phyloP scores from a whole-genome alignment of 2,888 invertebrate species.

The Oegoconia quadripuncta region DNA sequence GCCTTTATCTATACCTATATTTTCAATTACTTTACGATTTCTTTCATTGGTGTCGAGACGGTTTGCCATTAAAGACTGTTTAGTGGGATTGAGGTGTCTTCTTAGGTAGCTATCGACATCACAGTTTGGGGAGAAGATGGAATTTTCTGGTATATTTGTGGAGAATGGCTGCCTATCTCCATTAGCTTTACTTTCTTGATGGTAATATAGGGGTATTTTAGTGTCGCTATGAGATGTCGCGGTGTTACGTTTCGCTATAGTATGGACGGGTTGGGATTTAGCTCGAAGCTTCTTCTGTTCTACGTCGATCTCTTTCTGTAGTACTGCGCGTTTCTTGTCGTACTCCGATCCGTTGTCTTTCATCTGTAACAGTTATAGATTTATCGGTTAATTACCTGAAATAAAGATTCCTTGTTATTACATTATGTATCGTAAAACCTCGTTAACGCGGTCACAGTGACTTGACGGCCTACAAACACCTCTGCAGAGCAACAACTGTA shows the following conservation, averaged over 20 bases:
- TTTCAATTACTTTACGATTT: not conserved
- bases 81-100: conserved; percentile 56
- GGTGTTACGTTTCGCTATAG: conserved; percentile 15
- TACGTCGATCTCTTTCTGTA: conserved; percentile 68
- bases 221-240: conserved; percentile 43
- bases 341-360: conserved; percentile 70
- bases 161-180: conserved; percentile 49
- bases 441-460: too few species aligned
- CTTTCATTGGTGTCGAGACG: conserved; percentile 12
- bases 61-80: conserved; percentile 29
- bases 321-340: conserved; percentile 60
- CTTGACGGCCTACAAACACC: too few species aligned
- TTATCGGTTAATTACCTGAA: too few species aligned
- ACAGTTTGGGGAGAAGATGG: conserved; percentile 58
- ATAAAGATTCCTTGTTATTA: too few species aligned
- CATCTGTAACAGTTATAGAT: conserved; percentile 52
- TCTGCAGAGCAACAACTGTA: too few species aligned
- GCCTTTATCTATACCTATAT: conserved; percentile 3
- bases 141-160: conserved; percentile 67
- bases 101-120: conserved; percentile 65
- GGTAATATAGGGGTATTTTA: conserved; percentile 29
- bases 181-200: conserved; percentile 24
- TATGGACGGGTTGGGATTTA: conserved; percentile 20
- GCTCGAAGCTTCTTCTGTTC: conserved; percentile 45
- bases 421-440: too few species aligned